Evolutionary conservation across 2,888 invertebrate species (phyloP).

Genomic region (Rhagium mordax): DNA sequence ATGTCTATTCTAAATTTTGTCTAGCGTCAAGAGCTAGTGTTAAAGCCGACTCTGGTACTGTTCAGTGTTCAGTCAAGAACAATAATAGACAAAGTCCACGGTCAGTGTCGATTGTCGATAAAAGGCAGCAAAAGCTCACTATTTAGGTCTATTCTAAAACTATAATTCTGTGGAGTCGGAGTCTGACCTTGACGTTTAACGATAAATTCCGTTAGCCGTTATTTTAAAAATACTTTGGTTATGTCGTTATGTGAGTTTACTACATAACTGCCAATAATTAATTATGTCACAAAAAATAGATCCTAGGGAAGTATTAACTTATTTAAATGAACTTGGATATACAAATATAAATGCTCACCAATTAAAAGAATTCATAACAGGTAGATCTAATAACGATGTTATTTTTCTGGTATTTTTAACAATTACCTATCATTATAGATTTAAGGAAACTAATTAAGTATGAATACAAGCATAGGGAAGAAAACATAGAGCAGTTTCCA

Average conservation of each 20-base stretch:
- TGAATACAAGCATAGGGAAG: conserved; percentile 66
- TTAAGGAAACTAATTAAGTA: conserved; percentile 79
- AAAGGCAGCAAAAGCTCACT: no score
- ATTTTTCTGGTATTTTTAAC: background rate
- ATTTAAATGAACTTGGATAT: conserved; percentile 84
- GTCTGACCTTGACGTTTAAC: background rate
- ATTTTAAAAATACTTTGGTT: conserved; percentile 6
- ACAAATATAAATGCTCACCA: conserved; percentile 82
- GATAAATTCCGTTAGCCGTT: background rate
- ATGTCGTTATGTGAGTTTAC: background rate
- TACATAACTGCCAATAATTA: conserved; percentile 3
- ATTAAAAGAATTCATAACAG: conserved; percentile 85
- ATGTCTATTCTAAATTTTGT: no score
- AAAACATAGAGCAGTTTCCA: conserved; percentile 40
- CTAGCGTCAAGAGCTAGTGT: no score
- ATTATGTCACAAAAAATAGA: conserved; percentile 71
- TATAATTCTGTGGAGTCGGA: no score
- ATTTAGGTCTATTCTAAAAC: no score
- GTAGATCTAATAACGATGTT: conserved; percentile 68
- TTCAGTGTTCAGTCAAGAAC: no score
- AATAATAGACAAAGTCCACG: no score
- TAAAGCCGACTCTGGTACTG: no score
- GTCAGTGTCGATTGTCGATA: no score
- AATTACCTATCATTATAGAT: conserved; percentile 70
- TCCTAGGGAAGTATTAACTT: conserved; percentile 81